A percentile compares a stretch with the other conserved stretches of the same genome.
phyloP scores from a whole-genome alignment of 2,888 invertebrate genomes.

The Drosophila mimetica region DNA sequence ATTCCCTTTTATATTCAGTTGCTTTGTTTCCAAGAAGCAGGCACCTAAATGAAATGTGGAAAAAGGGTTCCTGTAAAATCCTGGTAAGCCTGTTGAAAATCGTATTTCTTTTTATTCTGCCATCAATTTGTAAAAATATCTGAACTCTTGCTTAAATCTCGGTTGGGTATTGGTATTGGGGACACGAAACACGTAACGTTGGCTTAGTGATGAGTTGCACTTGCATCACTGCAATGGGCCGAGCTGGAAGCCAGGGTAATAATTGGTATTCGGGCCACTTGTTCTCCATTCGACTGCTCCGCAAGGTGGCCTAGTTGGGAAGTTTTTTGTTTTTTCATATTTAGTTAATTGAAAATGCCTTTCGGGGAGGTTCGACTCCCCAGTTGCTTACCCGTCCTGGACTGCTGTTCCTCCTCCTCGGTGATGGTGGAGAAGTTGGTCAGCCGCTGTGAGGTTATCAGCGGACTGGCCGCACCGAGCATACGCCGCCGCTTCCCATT shows the following conservation, averaged over 20 bases:
- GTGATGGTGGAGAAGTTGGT: constrained; percentile 75
- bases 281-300: constrained; percentile 31
- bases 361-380: no score
- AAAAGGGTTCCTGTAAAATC: background rate
- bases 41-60: background rate
- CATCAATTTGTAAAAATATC: constrained; percentile 56
- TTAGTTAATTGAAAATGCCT: constrained; percentile 7
- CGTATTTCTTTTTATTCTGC: constrained; percentile 20
- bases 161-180: constrained; percentile 5
- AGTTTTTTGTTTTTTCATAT: background rate
- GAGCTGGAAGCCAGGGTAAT: constrained; percentile 52
- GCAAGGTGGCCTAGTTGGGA: constrained; percentile 40
- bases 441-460: constrained; percentile 70
- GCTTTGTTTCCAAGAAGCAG: constrained; percentile 7
- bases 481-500: constrained; percentile 61
- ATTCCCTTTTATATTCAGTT: background rate
- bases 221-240: constrained; percentile 44
- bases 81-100: constrained; percentile 17
- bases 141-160: constrained; percentile 21
- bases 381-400: constrained; percentile 30
- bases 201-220: constrained; percentile 13
- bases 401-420: constrained; percentile 69
- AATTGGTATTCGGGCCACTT: constrained; percentile 44
- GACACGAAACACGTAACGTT: constrained; percentile 5
- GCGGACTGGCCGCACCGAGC: constrained; percentile 54